These are phyloP conservation scores for Micromesistius poutassou DNA, from an alignment of 2,797 vertebrate genomes.

Conservation along the genomic window DNA sequence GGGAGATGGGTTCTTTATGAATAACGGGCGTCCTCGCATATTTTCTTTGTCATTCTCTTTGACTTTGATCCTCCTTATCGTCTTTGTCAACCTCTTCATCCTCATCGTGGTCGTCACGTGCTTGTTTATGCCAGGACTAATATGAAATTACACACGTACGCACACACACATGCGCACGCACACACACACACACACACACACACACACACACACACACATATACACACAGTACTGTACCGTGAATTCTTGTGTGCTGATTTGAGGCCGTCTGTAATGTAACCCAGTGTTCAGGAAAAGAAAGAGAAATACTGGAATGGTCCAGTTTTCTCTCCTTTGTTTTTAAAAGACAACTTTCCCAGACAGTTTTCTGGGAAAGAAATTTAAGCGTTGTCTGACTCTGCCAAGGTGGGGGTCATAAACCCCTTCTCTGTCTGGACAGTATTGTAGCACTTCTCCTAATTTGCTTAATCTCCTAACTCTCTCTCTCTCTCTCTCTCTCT, in stretches of 20 bases:
- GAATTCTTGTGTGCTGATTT: not conserved
- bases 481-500: not conserved
- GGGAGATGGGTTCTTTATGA: not conserved
- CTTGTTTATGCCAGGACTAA: not conserved
- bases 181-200: not conserved
- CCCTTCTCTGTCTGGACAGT: not conserved
- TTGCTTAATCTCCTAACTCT: not conserved
- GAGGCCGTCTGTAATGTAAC: not conserved
- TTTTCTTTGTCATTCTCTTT: not conserved
- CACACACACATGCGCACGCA: not conserved
- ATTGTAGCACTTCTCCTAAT: not conserved
- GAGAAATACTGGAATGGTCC: not conserved
- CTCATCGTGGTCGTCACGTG: not conserved
- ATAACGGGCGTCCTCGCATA: not conserved
- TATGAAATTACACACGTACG: not conserved
- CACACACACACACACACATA: not conserved
- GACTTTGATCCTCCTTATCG: not conserved
- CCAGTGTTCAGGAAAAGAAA: not conserved
- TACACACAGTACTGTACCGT: not conserved
- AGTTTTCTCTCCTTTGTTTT: slow-evolving; percentile 1
- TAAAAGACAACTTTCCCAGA: not conserved
- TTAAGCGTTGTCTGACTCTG: not conserved
- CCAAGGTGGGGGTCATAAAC: slow-evolving; percentile 19
- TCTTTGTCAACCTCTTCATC: not conserved
- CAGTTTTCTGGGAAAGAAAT: slow-evolving; percentile 10